Percentiles rank a stretch among this genome's conserved stretches.
These are phyloP conservation scores for Abrostola tripartita DNA, from an alignment of 2,888 invertebrate species.

Conservation along the genomic window DNA sequence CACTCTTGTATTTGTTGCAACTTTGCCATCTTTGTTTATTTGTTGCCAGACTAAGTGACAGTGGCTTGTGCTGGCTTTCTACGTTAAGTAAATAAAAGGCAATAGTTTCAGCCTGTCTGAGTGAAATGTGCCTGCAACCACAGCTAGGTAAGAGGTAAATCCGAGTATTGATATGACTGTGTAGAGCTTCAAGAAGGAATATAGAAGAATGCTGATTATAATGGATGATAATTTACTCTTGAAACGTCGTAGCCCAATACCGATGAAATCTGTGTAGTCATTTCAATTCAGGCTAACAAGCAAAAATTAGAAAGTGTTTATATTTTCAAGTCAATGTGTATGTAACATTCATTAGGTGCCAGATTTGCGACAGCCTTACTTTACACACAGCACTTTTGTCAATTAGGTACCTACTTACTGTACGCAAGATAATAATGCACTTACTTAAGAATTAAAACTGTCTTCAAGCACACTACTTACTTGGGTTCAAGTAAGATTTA, in stretches of 20 bases:
- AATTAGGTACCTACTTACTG: no score
- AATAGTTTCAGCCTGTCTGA: not conserved
- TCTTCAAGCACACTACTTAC: not conserved
- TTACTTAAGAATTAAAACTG: not conserved
- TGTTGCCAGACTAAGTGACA: not conserved
- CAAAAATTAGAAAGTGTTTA: constrained; percentile 33
- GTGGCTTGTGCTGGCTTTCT: not conserved
- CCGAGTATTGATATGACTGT: no score
- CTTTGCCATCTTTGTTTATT: not conserved
- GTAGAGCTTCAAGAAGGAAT: no score
- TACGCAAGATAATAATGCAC: not conserved
- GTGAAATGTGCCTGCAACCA: no score
- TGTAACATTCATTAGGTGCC: not conserved
- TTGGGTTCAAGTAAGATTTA: constrained; percentile 2
- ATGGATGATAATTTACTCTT: no score
- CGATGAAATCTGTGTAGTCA: no score
- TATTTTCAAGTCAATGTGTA: not conserved
- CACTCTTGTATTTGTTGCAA: constrained; percentile 3
- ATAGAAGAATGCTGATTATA: no score
- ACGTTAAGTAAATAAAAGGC: not conserved
- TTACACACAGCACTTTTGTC: constrained; percentile 7
- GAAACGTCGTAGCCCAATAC: no score
- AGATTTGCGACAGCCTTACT: not conserved
- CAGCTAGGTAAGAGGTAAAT: no score
- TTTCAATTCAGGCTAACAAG: not conserved